These are phyloP conservation scores for Sarotherodon lohbergeri DNA, from an alignment of 2,113 vertebrate genomes.

Conservation along the genomic window DNA sequence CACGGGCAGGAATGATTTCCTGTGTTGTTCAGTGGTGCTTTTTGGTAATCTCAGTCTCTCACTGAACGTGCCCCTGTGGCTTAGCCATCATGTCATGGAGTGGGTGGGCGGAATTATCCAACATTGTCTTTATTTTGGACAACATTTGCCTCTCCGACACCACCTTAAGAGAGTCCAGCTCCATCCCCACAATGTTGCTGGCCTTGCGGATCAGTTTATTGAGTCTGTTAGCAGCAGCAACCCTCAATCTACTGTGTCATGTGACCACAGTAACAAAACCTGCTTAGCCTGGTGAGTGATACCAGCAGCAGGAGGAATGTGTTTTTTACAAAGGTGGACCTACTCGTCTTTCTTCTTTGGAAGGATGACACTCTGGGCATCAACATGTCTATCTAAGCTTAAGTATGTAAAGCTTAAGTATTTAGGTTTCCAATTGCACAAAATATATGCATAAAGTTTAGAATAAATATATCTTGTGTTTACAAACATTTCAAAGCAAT, in stretches of 20 bases:
- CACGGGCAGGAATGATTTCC: background rate
- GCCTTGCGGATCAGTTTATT: background rate
- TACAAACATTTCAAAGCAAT: background rate
- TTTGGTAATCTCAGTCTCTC: background rate
- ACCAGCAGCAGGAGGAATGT: background rate
- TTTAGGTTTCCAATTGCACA: background rate
- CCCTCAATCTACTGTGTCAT: background rate
- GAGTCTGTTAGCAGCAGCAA: background rate
- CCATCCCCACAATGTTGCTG: background rate
- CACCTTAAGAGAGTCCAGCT: background rate
- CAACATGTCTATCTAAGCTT: background rate
- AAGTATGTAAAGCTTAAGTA: background rate
- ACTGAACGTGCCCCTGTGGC: background rate
- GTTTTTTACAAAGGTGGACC: background rate
- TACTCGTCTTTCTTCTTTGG: background rate
- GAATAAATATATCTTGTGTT: background rate
- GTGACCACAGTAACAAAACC: background rate
- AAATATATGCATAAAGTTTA: background rate
- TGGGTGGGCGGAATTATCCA: background rate
- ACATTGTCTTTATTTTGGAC: background rate
- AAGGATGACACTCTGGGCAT: background rate
- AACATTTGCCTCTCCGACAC: background rate
- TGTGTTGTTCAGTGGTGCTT: background rate
- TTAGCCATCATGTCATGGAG: background rate
- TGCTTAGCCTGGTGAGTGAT: background rate